phyloP scores from a whole-genome alignment of 2,113 vertebrate genomes.

The Lamprotornis superbus region DNA sequence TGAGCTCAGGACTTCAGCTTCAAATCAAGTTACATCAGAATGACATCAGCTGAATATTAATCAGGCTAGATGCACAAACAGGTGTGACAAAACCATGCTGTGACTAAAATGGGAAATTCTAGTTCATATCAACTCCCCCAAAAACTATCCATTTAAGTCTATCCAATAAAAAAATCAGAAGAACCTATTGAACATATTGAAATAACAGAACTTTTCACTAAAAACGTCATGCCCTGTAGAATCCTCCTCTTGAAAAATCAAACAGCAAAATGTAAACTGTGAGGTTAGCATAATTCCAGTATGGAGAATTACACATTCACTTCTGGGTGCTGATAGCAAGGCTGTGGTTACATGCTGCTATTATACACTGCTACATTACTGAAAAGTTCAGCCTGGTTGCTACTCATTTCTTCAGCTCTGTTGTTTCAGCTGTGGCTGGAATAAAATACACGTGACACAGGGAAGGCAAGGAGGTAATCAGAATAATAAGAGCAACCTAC shows the following conservation, averaged over 20 bases:
- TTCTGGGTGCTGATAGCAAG: not conserved
- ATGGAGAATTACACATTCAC: not conserved
- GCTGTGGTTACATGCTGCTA: not conserved
- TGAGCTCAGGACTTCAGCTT: constrained; percentile 63
- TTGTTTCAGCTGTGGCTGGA: not conserved
- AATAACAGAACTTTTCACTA: not conserved
- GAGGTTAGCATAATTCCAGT: not conserved
- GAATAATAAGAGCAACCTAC: not conserved
- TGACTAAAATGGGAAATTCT: constrained; percentile 14
- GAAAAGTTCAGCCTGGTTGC: not conserved
- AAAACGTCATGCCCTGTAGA: not conserved
- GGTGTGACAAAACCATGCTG: constrained; percentile 30
- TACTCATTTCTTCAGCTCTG: not conserved
- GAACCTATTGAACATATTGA: not conserved
- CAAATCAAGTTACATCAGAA: constrained; percentile 66
- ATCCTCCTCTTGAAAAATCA: constrained; percentile 12
- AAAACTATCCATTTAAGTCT: not conserved
- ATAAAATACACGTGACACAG: not conserved
- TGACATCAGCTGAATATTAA: constrained; percentile 62
- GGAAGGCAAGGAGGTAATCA: not conserved
- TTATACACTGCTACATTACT: not conserved
- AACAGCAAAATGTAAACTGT: not conserved
- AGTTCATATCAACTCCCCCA: not conserved
- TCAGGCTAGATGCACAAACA: constrained; percentile 21
- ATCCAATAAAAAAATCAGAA: not conserved